phyloP scores from a whole-genome alignment of 2,797 vertebrate genomes.

The Trematomus bernacchii region DNA sequence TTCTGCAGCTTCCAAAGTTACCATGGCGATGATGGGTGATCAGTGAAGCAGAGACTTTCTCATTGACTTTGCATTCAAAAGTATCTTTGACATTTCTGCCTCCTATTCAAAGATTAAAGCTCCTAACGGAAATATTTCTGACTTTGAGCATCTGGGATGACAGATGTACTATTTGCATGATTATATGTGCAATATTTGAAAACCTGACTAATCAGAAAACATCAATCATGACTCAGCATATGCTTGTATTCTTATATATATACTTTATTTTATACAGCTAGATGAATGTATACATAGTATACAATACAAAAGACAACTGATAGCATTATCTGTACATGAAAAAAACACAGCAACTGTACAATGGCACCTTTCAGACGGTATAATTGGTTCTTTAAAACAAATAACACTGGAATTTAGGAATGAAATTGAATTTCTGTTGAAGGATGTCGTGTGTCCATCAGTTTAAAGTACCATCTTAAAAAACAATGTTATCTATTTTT shows the following conservation, averaged over 20 bases:
- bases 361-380: constrained; percentile 63
- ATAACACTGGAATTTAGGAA: constrained; percentile 16
- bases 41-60: too few species aligned
- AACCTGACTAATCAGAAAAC: constrained; percentile 3
- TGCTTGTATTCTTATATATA: constrained; percentile 43
- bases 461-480: background rate
- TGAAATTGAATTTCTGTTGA: background rate
- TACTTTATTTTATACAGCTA: constrained; percentile 76
- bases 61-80: too few species aligned
- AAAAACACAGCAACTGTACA: constrained; percentile 46
- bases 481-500: background rate
- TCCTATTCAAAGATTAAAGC: too few species aligned
- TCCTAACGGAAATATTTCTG: too few species aligned
- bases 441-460: background rate
- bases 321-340: constrained; percentile 77
- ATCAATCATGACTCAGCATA: constrained; percentile 43
- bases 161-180: too few species aligned
- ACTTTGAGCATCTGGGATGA: too few species aligned
- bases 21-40: too few species aligned
- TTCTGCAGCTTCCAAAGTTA: too few species aligned
- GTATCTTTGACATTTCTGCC: too few species aligned
- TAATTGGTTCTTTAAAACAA: constrained; percentile 60
- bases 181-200: background rate
- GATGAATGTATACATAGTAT: constrained; percentile 95
- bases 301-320: constrained; percentile 85